Conservation (phyloP, 2,888 invertebrate species). For the Athalia cordata region DNA sequence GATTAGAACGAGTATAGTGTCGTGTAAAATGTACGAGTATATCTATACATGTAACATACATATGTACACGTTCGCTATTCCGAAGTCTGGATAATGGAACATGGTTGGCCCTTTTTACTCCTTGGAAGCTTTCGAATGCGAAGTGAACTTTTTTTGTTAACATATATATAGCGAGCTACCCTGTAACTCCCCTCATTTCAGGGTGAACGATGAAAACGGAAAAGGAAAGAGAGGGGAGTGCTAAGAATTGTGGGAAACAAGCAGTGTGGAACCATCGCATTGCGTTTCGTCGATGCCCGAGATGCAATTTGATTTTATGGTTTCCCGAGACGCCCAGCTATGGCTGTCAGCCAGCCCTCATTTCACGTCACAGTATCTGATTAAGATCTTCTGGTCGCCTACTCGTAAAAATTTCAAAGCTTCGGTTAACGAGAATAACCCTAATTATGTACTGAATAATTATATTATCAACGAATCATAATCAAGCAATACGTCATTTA, state of each 20-base stretch:
- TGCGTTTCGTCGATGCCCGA: constrained; percentile 46
- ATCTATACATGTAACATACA: not conserved
- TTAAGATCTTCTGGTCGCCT: constrained; percentile 14
- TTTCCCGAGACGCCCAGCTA: constrained; percentile 31
- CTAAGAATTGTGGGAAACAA: constrained; percentile 68
- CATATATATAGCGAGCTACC: constrained; percentile 33
- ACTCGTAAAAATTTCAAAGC: constrained; percentile 33
- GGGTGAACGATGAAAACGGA: constrained; percentile 48
- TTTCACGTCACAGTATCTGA: constrained; percentile 19
- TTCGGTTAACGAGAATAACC: not conserved
- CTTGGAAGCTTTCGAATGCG: constrained; percentile 34
- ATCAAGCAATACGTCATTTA: constrained; percentile 40
- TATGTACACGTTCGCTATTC: not conserved
- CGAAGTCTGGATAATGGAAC: constrained; percentile 21
- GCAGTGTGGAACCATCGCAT: constrained; percentile 59
- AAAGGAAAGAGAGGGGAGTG: constrained; percentile 23
- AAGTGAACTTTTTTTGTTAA: constrained; percentile 33
- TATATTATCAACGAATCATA: constrained; percentile 40
- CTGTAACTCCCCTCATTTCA: constrained; percentile 61
- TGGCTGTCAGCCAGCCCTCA: constrained; percentile 25
- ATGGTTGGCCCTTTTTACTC: constrained; percentile 21
- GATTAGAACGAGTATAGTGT: constrained; percentile 13
- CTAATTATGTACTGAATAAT: not conserved
- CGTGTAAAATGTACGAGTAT: not conserved
- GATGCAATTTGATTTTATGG: constrained; percentile 68